Evolutionary conservation across 1,140 invertebrate species (phyloP), one percentile per base, ranked within the genome.

Genomic region (Druon quercuslanigerum): DNA sequence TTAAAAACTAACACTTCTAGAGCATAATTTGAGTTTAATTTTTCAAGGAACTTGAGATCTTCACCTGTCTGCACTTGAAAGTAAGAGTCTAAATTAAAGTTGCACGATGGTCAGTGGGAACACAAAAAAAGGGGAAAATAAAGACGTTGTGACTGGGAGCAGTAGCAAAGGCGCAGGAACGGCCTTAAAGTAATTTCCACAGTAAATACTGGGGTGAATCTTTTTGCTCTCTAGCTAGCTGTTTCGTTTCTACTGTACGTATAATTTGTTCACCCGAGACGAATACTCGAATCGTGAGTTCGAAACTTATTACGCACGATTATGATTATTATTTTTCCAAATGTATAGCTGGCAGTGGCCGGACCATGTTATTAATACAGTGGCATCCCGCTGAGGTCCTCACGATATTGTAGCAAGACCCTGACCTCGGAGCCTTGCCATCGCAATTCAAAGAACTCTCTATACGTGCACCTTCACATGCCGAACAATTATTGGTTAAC

Each of bases 361-460:
- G 72, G 79, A 73, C 79, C 75, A 75, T 79, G 79, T 85, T 87
- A 86, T 87, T 87, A 86, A 85, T 87, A 85, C 79, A 78, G 78
- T 85, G 81, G 79, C 84, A 83, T 82, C 86, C 87, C 80, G 87
- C 87, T 87, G 87, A 17, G 87, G 83, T 84, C 84, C 85, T 87
- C 85, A 86, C 84, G 85, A 85, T 85, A 79, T 74, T 82, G 83
- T 75, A 82, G 82, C 82, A 84, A 86, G 86, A 80, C 82, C 79
- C 81, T 85, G 85, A 87, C 86, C 86, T 82, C 79, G 66, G 71
- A 79, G 72, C 78, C 76, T 74, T 73, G 52, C 75, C 75, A 73
- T 79, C 75, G 51, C 79, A 70, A 60, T 60, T 60, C 54, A 52
- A 73, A 51, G 51, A 73, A 73, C 72, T 73, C 51, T n/a, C 72